Conservation (phyloP, 2,797 vertebrate species). For the Gambelia wislizenii region DNA sequence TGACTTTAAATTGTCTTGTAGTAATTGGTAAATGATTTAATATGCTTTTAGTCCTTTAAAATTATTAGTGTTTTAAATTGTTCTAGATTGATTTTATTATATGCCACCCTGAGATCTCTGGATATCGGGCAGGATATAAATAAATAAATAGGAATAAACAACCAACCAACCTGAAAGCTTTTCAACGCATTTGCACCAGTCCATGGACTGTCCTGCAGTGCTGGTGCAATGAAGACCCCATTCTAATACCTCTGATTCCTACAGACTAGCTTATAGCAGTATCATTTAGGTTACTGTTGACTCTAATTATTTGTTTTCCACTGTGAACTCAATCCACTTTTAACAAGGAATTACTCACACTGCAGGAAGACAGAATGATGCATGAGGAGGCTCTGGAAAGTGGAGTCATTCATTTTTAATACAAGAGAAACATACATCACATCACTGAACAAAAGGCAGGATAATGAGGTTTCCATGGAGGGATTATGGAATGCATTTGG, state of each 20-base stretch:
- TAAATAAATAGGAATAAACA: not conserved
- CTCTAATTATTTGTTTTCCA: slow-evolving; percentile 64
- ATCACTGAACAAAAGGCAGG: slow-evolving; percentile 62
- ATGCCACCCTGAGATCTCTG: too few relatives aligned
- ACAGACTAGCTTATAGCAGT: too few relatives aligned
- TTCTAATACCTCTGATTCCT: not conserved
- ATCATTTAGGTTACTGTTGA: slow-evolving; percentile 65
- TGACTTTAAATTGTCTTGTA: not conserved
- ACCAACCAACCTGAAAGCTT: not conserved
- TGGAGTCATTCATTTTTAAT: slow-evolving; percentile 75
- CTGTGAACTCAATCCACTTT: slow-evolving; percentile 61
- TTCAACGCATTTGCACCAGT: not conserved
- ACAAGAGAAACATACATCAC: slow-evolving; percentile 75
- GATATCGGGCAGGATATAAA: not conserved
- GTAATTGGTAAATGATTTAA: too few relatives aligned
- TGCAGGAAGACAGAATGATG: slow-evolving; percentile 71
- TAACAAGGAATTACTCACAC: slow-evolving; percentile 68
- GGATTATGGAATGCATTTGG: slow-evolving; percentile 42
- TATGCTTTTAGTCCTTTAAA: too few relatives aligned
- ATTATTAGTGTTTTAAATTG: too few relatives aligned
- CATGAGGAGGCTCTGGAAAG: slow-evolving; percentile 61
- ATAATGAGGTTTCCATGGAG: slow-evolving; percentile 70
- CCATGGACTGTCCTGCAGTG: not conserved
- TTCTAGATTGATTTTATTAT: too few relatives aligned
- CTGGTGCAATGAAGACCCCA: not conserved